Conservation (phyloP, 2,888 invertebrate genomes). For the Sisyra terminalis region DNA sequence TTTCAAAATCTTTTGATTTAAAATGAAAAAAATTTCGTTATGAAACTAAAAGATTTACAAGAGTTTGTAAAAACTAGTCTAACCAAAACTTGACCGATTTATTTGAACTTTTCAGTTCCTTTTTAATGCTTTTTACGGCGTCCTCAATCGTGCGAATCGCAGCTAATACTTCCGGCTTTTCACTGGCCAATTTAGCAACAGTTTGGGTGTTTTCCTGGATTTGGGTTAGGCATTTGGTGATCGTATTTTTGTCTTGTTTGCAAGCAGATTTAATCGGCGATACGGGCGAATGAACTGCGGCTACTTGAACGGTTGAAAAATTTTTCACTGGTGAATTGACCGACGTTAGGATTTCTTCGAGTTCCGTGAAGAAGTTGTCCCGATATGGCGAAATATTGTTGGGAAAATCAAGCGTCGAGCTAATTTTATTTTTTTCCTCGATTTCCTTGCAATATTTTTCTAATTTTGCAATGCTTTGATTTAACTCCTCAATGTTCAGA, state of each 20-base stretch:
- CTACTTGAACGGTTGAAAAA: neutral
- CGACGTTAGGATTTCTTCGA: slow-evolving; percentile 29
- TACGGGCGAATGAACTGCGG: neutral
- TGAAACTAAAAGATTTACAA: neutral
- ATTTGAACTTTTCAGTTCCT: neutral
- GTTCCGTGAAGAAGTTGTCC: slow-evolving; percentile 33
- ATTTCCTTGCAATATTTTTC: slow-evolving; percentile 21
- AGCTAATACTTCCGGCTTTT: neutral
- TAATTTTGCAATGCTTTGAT: slow-evolving; percentile 4
- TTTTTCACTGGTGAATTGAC: slow-evolving; percentile 12
- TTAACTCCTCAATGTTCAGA: slow-evolving; percentile 4
- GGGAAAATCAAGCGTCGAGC: slow-evolving; percentile 23
- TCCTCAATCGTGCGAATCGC: neutral
- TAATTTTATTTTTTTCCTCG: slow-evolving; percentile 26
- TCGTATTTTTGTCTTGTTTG: slow-evolving; percentile 1
- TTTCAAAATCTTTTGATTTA: neutral
- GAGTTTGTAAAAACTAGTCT: neutral
- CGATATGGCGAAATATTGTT: slow-evolving; percentile 27
- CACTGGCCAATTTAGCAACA: neutral
- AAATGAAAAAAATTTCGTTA: neutral
- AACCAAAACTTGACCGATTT: neutral
- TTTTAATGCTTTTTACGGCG: neutral
- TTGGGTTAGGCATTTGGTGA: slow-evolving; percentile 3
- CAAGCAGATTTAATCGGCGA: slow-evolving; percentile 4
- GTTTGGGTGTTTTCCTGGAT: slow-evolving; percentile 1